A percentile compares a stretch with the other conserved stretches of the same genome.
These are phyloP conservation scores for Clavelina lepadiformis DNA, from an alignment of 23 tunicate species.

Conservation along the genomic window DNA sequence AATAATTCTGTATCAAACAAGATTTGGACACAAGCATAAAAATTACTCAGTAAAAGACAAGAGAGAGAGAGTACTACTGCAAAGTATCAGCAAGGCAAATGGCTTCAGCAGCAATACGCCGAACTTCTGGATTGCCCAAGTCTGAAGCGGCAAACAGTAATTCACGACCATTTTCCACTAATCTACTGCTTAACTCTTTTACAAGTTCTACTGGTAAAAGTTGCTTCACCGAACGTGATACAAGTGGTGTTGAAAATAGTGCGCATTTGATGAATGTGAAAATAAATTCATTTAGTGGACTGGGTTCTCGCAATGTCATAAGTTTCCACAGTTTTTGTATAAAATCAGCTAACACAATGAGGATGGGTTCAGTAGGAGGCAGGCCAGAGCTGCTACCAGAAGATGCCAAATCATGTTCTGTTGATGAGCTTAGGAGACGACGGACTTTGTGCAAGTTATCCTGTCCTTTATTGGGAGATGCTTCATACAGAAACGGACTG, in stretches of 20 bases:
- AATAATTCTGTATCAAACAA: too few relatives aligned
- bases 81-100: slow-evolving; percentile 46
- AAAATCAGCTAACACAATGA: slow-evolving; percentile 25
- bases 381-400: slow-evolving; percentile 31
- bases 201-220: slow-evolving; percentile 51
- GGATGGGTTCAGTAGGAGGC: slow-evolving; percentile 38
- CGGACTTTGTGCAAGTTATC: slow-evolving; percentile 36
- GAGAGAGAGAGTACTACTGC: too few relatives aligned
- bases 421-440: slow-evolving; percentile 73
- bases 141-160: slow-evolving; percentile 71
- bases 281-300: slow-evolving; percentile 45
- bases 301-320: slow-evolving; percentile 1
- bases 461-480: slow-evolving; percentile 8
- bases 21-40: too few relatives aligned
- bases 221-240: slow-evolving; percentile 69
- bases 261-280: slow-evolving; percentile 43
- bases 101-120: slow-evolving; percentile 63
- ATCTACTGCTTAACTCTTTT: slow-evolving; percentile 16
- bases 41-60: too few relatives aligned
- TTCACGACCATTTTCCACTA: slow-evolving; percentile 31
- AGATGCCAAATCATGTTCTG: slow-evolving; percentile 78
- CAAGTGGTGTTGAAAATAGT: slow-evolving; percentile 40
- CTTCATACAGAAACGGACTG: slow-evolving; percentile 33
- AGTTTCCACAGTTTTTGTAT: slow-evolving; percentile 18
- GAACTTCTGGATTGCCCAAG: slow-evolving; percentile 53